Evolutionary conservation across 2,888 invertebrate species (phyloP).

Genomic region (Coleophora flavipennella): DNA sequence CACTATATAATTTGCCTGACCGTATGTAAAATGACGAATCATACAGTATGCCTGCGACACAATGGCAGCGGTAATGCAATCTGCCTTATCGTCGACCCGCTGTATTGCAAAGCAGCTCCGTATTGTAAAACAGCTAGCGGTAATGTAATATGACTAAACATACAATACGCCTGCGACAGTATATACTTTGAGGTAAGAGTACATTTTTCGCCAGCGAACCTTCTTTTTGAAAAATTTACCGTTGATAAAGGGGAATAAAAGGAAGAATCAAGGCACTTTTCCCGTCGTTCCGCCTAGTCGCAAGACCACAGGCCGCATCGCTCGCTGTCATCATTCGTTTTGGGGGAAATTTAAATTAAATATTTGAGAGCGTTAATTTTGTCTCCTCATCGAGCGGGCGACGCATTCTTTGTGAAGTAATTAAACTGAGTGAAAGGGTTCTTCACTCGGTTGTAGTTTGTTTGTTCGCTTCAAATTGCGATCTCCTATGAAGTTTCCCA

Average conservation of each 20-base stretch:
- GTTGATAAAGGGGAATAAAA: neutral
- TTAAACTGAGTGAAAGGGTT: slow-evolving; percentile 73
- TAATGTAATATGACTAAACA: too few relatives aligned
- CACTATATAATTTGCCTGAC: too few relatives aligned
- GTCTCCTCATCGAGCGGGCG: slow-evolving; percentile 71
- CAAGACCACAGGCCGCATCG: slow-evolving; percentile 31
- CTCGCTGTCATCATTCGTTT: slow-evolving; percentile 67
- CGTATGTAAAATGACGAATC: too few relatives aligned
- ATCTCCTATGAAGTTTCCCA: slow-evolving; percentile 61
- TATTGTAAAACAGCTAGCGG: too few relatives aligned
- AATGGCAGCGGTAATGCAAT: too few relatives aligned
- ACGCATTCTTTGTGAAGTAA: slow-evolving; percentile 73
- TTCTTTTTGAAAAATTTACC: too few relatives aligned
- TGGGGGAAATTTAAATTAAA: slow-evolving; percentile 71
- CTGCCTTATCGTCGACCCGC: too few relatives aligned
- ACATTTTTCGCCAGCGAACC: too few relatives aligned
- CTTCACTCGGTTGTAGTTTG: slow-evolving; percentile 65
- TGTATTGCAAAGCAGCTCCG: too few relatives aligned
- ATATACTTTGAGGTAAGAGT: too few relatives aligned
- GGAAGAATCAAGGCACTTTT: slow-evolving; percentile 32
- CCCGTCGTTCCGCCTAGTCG: slow-evolving; percentile 34
- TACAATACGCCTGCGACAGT: too few relatives aligned
- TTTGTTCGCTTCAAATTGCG: slow-evolving; percentile 69
- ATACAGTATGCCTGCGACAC: too few relatives aligned
- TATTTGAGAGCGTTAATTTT: slow-evolving; percentile 72